Percentiles rank a stretch among this genome's conserved stretches.
Evolutionary conservation across 1,140 invertebrate species (phyloP).

Genomic region (Euura lappo): DNA sequence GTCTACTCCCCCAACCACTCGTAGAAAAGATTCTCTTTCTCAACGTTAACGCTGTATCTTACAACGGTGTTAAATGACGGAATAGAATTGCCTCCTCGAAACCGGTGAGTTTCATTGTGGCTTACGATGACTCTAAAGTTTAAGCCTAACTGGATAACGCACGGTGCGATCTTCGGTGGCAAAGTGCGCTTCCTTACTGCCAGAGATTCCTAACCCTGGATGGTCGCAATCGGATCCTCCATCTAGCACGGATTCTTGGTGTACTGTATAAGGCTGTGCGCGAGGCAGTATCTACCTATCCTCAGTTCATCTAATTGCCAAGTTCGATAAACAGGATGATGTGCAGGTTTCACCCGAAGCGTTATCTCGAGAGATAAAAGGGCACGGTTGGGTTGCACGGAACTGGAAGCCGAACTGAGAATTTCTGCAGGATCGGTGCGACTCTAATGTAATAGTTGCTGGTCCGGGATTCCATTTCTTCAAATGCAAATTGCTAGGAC

Average conservation of each 20-base stretch:
- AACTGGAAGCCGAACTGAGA: no score
- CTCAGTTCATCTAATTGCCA: slow-evolving; percentile 10
- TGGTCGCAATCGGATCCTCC: background rate
- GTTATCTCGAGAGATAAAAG: slow-evolving; percentile 3
- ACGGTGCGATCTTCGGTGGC: background rate
- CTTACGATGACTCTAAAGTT: no score
- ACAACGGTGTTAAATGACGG: background rate
- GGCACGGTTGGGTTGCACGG: background rate
- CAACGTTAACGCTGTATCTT: background rate
- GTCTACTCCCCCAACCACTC: background rate
- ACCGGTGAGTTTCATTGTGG: background rate
- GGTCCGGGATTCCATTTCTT: background rate
- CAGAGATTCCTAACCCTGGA: slow-evolving; percentile 10
- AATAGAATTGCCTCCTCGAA: background rate
- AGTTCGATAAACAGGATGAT: slow-evolving; percentile 13
- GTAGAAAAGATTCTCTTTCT: background rate
- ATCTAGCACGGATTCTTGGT: background rate
- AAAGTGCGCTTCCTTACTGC: slow-evolving; percentile 11
- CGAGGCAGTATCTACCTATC: background rate
- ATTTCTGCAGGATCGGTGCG: no score
- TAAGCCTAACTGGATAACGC: no score
- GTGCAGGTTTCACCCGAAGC: background rate
- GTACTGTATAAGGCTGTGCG: background rate
- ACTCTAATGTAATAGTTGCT: background rate
- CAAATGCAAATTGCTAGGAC: background rate